A percentile compares a stretch with the other conserved stretches of the same genome.
phyloP scores from a whole-genome alignment of 2,888 invertebrate genomes.

The Macaria liturata region DNA sequence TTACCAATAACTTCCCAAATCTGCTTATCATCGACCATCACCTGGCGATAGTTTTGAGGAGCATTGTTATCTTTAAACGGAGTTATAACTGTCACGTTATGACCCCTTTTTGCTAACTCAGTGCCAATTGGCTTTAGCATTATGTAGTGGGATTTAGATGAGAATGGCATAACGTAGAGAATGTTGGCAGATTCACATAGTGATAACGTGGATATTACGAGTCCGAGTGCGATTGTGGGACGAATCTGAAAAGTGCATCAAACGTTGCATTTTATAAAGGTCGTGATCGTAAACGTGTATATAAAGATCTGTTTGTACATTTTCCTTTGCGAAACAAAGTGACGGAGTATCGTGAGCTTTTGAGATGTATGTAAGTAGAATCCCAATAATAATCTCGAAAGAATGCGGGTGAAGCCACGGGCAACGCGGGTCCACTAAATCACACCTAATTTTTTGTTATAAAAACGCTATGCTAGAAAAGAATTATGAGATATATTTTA shows the following conservation, averaged over 20 bases:
- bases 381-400: too few relatives aligned
- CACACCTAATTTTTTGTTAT: too few relatives aligned
- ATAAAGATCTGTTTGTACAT: too few relatives aligned
- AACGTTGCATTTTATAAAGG: too few relatives aligned
- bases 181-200: slow-evolving; percentile 63
- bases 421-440: too few relatives aligned
- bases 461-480: too few relatives aligned
- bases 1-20: slow-evolving; percentile 72
- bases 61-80: slow-evolving; percentile 57
- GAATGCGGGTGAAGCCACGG: too few relatives aligned
- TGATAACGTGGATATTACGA: slow-evolving; percentile 27
- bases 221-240: slow-evolving; percentile 11
- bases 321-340: too few relatives aligned
- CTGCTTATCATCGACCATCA: slow-evolving; percentile 58
- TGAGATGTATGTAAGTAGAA: too few relatives aligned
- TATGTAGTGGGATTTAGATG: slow-evolving; percentile 75
- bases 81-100: slow-evolving; percentile 78
- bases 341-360: too few relatives aligned
- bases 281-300: too few relatives aligned
- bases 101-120: slow-evolving; percentile 76
- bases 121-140: slow-evolving; percentile 70
- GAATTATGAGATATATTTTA: too few relatives aligned
- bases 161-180: slow-evolving; percentile 72
- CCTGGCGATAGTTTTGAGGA: slow-evolving; percentile 64
- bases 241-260: slow-evolving; percentile 7